Base-by-base conservation (phyloP, 2,888 invertebrate genomes). In the Ennomos fuscantarius region DNA sequence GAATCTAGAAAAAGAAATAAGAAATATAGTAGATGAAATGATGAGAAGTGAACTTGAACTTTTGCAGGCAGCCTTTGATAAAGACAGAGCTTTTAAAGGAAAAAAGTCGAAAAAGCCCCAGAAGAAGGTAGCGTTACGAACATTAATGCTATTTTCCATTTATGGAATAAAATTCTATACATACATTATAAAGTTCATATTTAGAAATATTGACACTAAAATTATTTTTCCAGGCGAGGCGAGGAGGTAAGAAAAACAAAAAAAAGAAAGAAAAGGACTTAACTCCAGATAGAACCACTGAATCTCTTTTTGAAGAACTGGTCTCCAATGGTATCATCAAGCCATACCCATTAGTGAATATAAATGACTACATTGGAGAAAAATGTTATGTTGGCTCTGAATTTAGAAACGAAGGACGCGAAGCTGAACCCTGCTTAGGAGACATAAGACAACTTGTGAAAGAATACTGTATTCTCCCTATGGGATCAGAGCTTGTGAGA, bases 261-360 rank as follows among this genome's bases (percentile, higher is more conserved):
- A 98, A 97, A 89, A 98, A 97, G 83, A 98, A 97, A 83, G 98
- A 98, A 77, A 98, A 98, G 82, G 98, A 99, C 87, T 89, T 99
- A 47, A 99, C 99, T 0, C 97, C 97, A 1, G 98, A 99, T 78
- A 93, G 98, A 79, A 96, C 97, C 0, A 95, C 96, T 0, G 97
- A 97, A 81, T 98, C 98, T 0, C 89, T 99, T 2, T 98, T 97
- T 78, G 98, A 99, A 84, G 99, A 99, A 85, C 87, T 99, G 11
- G 95, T 99, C 0, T 94, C 95, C 0, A 97, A 98, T 84, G 98
- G 98, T 0, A 97, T 99, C 13, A 97, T 99, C 57, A 95, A 95
- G 70, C 95, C 96, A 57, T 96, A 95, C 75, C 96, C 96, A 0
- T 90, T 94, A 62, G 89, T 94, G 0, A 92, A 90, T 36, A 90